Conservation (phyloP, 2,888 invertebrate genomes). For the Zele albiditarsus region DNA sequence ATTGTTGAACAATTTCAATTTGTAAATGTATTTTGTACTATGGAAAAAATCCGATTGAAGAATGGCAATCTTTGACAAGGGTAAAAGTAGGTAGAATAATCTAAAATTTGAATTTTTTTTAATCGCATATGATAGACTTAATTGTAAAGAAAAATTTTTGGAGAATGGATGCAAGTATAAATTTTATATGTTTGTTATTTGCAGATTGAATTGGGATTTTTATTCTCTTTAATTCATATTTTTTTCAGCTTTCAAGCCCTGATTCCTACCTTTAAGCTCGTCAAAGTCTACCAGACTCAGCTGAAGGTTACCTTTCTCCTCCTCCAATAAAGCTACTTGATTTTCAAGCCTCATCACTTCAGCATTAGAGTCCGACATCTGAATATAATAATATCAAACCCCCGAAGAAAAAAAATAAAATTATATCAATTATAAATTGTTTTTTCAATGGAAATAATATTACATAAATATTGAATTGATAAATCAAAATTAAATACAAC, state of each 20-base stretch:
- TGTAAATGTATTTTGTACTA: conserved; percentile 47
- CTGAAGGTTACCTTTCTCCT: conserved; percentile 93
- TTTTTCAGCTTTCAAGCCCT: conserved; percentile 58
- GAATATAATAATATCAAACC: conserved; percentile 61
- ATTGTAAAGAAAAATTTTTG: conserved; percentile 27
- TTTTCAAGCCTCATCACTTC: conserved; percentile 82
- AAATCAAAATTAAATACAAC: conserved; percentile 52
- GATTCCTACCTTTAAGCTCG: conserved; percentile 79
- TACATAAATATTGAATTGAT: conserved; percentile 9
- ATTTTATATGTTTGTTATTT: background rate
- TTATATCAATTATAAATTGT: conserved; percentile 8
- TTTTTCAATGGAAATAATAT: background rate
- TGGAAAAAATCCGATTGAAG: conserved; percentile 59
- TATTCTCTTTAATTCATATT: background rate
- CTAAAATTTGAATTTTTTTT: conserved; percentile 29
- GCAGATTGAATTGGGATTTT: background rate
- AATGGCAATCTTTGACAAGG: conserved; percentile 72
- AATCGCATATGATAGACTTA: conserved; percentile 32
- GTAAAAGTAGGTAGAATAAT: conserved; percentile 70
- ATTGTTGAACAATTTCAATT: conserved; percentile 26
- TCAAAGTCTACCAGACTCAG: conserved; percentile 88
- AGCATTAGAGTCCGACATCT: conserved; percentile 80
- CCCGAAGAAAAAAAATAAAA: conserved; percentile 71
- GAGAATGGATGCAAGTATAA: background rate
- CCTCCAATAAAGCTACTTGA: conserved; percentile 88